Conservation (phyloP, 1,140 invertebrate species). For the Tyrophagus putrescentiae region DNA sequence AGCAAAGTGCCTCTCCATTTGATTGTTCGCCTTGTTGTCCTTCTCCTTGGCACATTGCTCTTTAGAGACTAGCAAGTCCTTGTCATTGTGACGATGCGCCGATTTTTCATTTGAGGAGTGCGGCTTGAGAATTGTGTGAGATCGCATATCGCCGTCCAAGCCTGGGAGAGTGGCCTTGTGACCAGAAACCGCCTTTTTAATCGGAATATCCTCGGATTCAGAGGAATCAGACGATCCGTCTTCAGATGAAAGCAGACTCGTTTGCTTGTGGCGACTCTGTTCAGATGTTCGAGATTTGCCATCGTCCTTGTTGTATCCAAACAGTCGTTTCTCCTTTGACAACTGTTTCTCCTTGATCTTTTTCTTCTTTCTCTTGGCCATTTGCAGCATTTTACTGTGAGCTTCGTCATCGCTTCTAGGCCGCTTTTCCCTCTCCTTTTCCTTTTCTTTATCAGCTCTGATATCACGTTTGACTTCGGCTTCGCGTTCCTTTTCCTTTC, state of each 20-base stretch:
- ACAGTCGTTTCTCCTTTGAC: slow-evolving; percentile 15
- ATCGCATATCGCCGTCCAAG: slow-evolving; percentile 1
- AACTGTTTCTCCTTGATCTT: slow-evolving; percentile 17
- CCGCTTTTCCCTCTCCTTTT: slow-evolving; percentile 33
- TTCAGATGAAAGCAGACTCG: no score
- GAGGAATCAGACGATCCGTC: no score
- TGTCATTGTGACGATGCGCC: background rate
- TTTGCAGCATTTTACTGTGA: background rate
- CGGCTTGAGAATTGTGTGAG: background rate
- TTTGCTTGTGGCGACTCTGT: background rate
- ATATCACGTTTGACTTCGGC: no score
- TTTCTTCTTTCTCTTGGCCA: slow-evolving; percentile 21
- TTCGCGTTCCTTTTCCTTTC: slow-evolving; percentile 2
- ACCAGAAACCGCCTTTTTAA: no score
- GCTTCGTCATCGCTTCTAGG: slow-evolving; percentile 1
- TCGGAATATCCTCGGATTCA: no score
- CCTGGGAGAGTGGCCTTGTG: no score
- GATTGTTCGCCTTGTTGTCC: background rate
- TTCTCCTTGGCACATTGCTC: slow-evolving; percentile 4
- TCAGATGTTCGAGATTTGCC: background rate
- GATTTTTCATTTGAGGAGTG: background rate
- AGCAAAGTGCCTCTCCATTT: background rate
- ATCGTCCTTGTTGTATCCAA: background rate
- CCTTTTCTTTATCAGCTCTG: slow-evolving; percentile 25
- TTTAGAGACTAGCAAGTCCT: background rate